phyloP scores from a whole-genome alignment of 2,797 vertebrate species.

The Alectoris magna region DNA sequence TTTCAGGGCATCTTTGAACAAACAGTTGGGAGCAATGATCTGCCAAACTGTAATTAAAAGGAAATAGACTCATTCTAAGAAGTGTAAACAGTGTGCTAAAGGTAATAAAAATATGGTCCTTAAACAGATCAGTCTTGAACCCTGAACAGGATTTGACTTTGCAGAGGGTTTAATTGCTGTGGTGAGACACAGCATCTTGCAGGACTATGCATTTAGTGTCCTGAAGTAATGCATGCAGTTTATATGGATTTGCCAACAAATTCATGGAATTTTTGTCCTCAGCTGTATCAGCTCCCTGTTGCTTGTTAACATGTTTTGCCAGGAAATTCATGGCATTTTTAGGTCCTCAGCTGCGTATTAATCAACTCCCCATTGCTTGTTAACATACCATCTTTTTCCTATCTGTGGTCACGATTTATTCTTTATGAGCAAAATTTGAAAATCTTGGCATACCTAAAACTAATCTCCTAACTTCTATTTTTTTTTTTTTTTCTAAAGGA shows the following conservation, averaged over 20 bases:
- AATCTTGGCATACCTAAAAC: conserved; percentile 27
- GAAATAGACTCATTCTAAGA: conserved; percentile 47
- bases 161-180: background rate
- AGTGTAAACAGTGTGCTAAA: conserved; percentile 51
- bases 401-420: conserved; percentile 35
- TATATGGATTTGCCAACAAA: conserved; percentile 34
- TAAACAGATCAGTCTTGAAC: conserved; percentile 6
- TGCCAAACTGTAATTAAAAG: conserved; percentile 69
- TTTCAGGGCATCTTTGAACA: conserved; percentile 43
- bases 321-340: conserved; percentile 63
- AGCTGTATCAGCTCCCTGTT: conserved; percentile 58
- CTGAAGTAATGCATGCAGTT: background rate
- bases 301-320: conserved; percentile 55
- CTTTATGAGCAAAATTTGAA: conserved; percentile 40
- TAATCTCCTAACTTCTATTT: background rate
- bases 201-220: background rate
- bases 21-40: conserved; percentile 56
- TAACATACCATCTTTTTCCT: conserved; percentile 41
- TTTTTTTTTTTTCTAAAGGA: background rate
- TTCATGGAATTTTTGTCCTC: conserved; percentile 52
- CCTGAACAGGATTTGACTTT: background rate
- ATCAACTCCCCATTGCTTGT: conserved; percentile 66
- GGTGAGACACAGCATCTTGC: conserved; percentile 11
- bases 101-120: conserved; percentile 48
- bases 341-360: conserved; percentile 65